A percentile compares a stretch with the other conserved stretches of the same genome.
phyloP scores from a whole-genome alignment of 1,140 invertebrate genomes.

The Temnothorax longispinosus region DNA sequence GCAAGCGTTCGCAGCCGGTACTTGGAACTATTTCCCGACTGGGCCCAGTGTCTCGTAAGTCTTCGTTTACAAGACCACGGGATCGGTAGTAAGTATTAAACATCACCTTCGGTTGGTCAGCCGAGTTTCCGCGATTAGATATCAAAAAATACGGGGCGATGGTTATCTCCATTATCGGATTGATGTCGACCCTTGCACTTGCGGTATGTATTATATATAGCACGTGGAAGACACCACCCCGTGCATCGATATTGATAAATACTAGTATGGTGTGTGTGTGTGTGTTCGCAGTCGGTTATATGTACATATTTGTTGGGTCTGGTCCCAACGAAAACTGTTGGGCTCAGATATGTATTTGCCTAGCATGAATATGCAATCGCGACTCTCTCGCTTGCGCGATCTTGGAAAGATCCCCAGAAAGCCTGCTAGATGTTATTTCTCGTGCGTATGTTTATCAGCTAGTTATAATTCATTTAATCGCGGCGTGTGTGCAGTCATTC shows the following conservation, averaged over 20 bases:
- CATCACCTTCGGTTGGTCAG: slow-evolving; percentile 58
- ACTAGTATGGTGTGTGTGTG: slow-evolving; percentile 41
- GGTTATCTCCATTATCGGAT: slow-evolving; percentile 64
- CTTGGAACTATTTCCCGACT: slow-evolving; percentile 3
- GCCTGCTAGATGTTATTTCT: slow-evolving; percentile 57
- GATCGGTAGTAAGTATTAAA: slow-evolving; percentile 68
- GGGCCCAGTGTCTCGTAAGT: slow-evolving; percentile 63
- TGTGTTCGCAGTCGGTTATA: slow-evolving; percentile 39
- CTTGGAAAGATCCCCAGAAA: slow-evolving; percentile 49
- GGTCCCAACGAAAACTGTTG: neutral
- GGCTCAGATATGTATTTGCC: slow-evolving; percentile 38
- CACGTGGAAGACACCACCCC: slow-evolving; percentile 63
- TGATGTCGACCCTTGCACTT: slow-evolving; percentile 44
- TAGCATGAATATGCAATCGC: slow-evolving; percentile 62
- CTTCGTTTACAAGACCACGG: slow-evolving; percentile 63
- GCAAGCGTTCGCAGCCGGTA: neutral
- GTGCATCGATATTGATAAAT: slow-evolving; percentile 74
- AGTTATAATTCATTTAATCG: slow-evolving; percentile 63
- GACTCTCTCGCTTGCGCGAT: slow-evolving; percentile 54
- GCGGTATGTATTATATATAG: slow-evolving; percentile 64
- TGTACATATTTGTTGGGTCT: neutral
- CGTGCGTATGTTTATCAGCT: slow-evolving; percentile 65
- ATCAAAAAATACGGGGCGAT: slow-evolving; percentile 62
- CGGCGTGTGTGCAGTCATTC: neutral
- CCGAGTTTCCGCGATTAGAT: slow-evolving; percentile 57